Percentiles rank a stretch among this genome's conserved stretches.
Conservation (phyloP, 1,140 invertebrate genomes). For the Anadara kagoshimensis region DNA sequence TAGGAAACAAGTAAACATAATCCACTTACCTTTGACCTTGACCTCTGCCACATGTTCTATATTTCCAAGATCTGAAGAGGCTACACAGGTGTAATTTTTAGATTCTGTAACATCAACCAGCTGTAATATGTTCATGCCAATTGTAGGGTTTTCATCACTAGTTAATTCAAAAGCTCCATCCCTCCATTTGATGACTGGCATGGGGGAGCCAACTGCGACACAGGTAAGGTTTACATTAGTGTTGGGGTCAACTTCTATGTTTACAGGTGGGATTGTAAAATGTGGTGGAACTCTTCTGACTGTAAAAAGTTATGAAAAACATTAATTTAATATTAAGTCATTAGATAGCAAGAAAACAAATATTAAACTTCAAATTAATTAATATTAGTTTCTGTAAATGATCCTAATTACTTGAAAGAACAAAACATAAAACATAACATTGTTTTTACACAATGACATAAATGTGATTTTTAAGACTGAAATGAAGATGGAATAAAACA, state of each 20-base stretch:
- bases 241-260: slow-evolving; percentile 92
- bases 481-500: too few relatives aligned
- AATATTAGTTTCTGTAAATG: background rate
- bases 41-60: slow-evolving; percentile 91
- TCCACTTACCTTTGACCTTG: slow-evolving; percentile 92
- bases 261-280: slow-evolving; percentile 92
- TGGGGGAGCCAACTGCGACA: slow-evolving; percentile 96
- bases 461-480: too few relatives aligned
- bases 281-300: slow-evolving; percentile 94
- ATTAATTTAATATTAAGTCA: slow-evolving; percentile 1
- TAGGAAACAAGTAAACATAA: background rate
- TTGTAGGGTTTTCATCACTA: slow-evolving; percentile 76
- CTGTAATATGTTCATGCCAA: slow-evolving; percentile 86
- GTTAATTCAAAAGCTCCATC: slow-evolving; percentile 89
- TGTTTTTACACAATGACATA: too few relatives aligned
- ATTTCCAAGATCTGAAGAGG: slow-evolving; percentile 92
- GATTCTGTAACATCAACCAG: slow-evolving; percentile 91
- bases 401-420: too few relatives aligned
- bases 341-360: background rate
- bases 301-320: slow-evolving; percentile 73
- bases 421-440: too few relatives aligned
- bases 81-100: slow-evolving; percentile 97
- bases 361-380: background rate
- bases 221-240: slow-evolving; percentile 94
- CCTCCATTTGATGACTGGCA: slow-evolving; percentile 97